Conservation (phyloP, 2,888 invertebrate species). For the Seladonia tumulorum region DNA sequence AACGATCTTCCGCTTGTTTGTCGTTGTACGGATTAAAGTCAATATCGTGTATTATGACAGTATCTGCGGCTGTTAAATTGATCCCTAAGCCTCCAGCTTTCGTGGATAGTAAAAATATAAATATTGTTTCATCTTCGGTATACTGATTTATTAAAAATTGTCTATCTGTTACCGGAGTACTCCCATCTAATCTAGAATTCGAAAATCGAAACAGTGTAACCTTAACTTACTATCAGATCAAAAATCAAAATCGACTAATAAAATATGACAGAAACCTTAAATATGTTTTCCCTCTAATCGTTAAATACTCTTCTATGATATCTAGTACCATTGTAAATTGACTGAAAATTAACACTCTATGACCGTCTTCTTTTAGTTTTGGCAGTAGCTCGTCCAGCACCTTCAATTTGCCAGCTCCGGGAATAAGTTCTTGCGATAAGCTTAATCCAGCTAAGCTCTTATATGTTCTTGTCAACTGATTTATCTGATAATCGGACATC, state of each 20-base stretch:
- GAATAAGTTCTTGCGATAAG: conserved; percentile 89
- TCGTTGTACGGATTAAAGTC: conserved; percentile 99
- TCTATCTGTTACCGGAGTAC: conserved; percentile 93
- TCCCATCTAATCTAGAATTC: conserved; percentile 91
- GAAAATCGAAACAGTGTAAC: not conserved
- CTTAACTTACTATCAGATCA: not conserved
- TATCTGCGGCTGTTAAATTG: conserved; percentile 97
- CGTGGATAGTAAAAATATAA: conserved; percentile 96
- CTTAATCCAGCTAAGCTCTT: conserved; percentile 87
- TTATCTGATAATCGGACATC: conserved; percentile 97
- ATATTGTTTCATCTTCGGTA: conserved; percentile 91
- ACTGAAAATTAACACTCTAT: conserved; percentile 96
- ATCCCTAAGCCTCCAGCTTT: conserved; percentile 98
- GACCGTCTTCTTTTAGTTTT: conserved; percentile 89
- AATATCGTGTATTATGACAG: conserved; percentile 98
- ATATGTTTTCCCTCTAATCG: conserved; percentile 90
- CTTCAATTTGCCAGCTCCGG: conserved; percentile 94
- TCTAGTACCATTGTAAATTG: conserved; percentile 99
- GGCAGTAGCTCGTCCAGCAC: conserved; percentile 92
- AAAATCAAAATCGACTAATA: not conserved
- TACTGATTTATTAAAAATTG: conserved; percentile 96
- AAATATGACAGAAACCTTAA: conserved; percentile 82
- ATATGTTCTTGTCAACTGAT: conserved; percentile 90
- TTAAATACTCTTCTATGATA: conserved; percentile 94
- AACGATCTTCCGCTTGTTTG: conserved; percentile 97